These are phyloP conservation scores for Onychostoma macrolepis DNA, from an alignment of 2,113 vertebrate genomes.

Conservation along the genomic window DNA sequence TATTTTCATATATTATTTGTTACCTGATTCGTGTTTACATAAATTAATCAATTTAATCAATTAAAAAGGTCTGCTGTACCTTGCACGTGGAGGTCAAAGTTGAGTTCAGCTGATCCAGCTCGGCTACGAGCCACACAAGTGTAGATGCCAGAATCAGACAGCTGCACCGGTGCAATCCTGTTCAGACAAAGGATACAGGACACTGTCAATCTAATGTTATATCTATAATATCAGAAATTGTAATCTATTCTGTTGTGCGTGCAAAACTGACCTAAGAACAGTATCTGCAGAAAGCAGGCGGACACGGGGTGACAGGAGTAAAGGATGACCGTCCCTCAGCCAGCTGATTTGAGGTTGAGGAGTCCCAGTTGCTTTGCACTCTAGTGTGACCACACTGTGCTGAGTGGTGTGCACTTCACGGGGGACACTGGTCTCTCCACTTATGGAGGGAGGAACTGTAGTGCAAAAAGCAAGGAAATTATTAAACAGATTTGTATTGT, in stretches of 20 bases:
- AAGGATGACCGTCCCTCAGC: constrained; percentile 84
- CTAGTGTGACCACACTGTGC: constrained; percentile 77
- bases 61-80: constrained; percentile 67
- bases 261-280: constrained; percentile 79
- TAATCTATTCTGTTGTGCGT: not conserved
- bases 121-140: constrained; percentile 83
- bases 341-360: constrained; percentile 84
- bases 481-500: constrained; percentile 20
- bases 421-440: constrained; percentile 57
- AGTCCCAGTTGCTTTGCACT: constrained; percentile 79
- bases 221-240: not conserved
- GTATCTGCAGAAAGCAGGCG: constrained; percentile 78
- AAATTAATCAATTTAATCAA: not conserved
- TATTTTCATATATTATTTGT: not conserved
- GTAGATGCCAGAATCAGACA: constrained; percentile 84
- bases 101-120: constrained; percentile 82
- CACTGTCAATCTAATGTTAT: constrained; percentile 10
- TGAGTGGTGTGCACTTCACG: constrained; percentile 72
- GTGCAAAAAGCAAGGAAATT: not conserved
- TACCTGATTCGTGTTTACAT: too few relatives aligned
- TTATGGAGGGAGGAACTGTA: constrained; percentile 83
- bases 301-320: constrained; percentile 78
- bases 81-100: constrained; percentile 84
- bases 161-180: constrained; percentile 86
- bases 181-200: constrained; percentile 42